Conservation (phyloP, 2,797 vertebrate species). For the Catamblyrhynchus diadema region DNA sequence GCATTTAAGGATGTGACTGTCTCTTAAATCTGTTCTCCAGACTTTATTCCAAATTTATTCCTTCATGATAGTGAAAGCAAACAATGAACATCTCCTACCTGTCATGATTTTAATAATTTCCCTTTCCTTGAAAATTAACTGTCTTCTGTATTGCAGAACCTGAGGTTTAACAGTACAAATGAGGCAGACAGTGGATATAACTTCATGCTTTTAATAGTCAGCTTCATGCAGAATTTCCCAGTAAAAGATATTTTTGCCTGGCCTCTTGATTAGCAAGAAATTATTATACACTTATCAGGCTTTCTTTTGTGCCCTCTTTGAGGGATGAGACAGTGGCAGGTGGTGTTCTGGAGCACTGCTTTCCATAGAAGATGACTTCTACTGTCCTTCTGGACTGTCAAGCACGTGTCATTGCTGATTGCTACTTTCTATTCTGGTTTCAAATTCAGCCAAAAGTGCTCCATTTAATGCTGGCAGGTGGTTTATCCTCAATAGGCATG, state of each 20-base stretch:
- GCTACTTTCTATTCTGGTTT: neutral
- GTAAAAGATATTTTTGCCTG: neutral
- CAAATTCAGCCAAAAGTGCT: neutral
- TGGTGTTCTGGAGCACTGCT: neutral
- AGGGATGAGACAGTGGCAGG: neutral
- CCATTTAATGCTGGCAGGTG: neutral
- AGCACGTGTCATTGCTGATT: neutral
- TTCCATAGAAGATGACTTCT: neutral
- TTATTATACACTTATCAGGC: neutral
- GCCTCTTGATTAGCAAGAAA: neutral
- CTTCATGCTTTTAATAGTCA: neutral
- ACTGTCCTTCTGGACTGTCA: neutral
- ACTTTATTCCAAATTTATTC: neutral
- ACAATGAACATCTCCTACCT: neutral
- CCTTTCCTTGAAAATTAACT: neutral
- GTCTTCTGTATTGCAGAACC: neutral
- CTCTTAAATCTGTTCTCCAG: neutral
- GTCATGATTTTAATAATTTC: neutral
- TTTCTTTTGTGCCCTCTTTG: neutral
- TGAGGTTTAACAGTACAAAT: neutral
- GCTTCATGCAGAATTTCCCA: neutral
- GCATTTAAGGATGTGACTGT: neutral
- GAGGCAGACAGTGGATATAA: neutral
- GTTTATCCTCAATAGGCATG: neutral
- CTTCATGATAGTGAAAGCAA: neutral